A percentile compares a stretch with the other conserved stretches of the same genome.
Conservation (phyloP, 2,888 invertebrate species). For the Platycnemis pennipes region DNA sequence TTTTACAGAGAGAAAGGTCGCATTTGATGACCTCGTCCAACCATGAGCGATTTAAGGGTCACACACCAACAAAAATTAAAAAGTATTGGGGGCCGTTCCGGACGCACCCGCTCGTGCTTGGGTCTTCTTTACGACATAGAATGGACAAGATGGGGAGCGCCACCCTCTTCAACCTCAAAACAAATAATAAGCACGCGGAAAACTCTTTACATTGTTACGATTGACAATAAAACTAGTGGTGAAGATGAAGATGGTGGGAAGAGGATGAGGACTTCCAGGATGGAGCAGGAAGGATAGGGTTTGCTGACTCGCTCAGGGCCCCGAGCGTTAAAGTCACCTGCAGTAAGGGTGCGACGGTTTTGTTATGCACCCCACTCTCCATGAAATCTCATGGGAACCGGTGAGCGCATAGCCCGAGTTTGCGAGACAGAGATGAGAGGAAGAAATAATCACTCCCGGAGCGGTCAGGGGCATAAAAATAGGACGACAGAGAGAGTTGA, state of each 20-base stretch:
- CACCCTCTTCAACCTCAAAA: background rate
- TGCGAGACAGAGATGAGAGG: background rate
- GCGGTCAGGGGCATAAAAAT: background rate
- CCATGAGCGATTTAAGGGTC: no score
- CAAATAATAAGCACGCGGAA: background rate
- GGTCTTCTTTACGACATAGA: background rate
- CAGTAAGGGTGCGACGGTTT: slow-evolving; percentile 31
- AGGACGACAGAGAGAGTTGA: background rate
- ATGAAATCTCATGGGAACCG: no score
- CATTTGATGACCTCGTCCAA: no score
- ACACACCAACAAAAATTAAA: no score
- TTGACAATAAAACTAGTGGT: background rate
- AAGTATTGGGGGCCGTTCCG: no score
- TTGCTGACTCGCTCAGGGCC: background rate
- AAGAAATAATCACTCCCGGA: background rate
- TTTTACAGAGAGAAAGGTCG: no score
- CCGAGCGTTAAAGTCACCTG: background rate
- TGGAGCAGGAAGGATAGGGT: background rate
- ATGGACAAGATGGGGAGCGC: background rate
- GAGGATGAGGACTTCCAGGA: background rate
- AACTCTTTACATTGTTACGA: background rate
- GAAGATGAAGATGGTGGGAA: background rate
- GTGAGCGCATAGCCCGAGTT: no score
- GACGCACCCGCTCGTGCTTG: no score
- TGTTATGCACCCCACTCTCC: no score